Percentiles rank a stretch among this genome's conserved stretches.
phyloP scores from a whole-genome alignment of 1,140 invertebrate genomes.

The Ostrea denselamellosa region DNA sequence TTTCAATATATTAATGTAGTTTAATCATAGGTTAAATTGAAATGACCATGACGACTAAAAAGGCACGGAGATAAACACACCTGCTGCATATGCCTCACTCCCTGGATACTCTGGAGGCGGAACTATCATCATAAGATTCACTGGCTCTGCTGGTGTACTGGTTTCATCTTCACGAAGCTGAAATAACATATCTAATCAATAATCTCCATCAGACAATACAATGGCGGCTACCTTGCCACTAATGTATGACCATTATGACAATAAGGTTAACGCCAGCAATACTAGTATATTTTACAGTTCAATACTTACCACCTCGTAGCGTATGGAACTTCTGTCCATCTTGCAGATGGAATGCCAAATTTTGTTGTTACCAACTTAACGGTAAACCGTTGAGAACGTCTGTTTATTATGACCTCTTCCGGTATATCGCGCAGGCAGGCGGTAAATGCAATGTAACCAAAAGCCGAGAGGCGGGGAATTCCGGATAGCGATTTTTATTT shows the following conservation, averaged over 20 bases:
- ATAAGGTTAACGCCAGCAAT: not conserved
- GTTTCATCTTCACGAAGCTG: slow-evolving; percentile 62
- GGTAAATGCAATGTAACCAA: too few relatives aligned
- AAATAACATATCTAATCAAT: not conserved
- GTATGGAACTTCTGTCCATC: slow-evolving; percentile 49
- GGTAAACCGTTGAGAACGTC: not conserved
- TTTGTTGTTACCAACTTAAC: not conserved
- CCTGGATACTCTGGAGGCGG: slow-evolving; percentile 61
- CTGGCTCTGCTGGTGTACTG: slow-evolving; percentile 65
- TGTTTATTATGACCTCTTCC: slow-evolving; percentile 26
- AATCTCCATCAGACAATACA: too few relatives aligned
- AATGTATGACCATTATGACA: not conserved
- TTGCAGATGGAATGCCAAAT: not conserved
- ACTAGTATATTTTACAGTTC: not conserved
- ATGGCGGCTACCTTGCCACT: too few relatives aligned
- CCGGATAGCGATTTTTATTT: too few relatives aligned
- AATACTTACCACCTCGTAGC: slow-evolving; percentile 54
- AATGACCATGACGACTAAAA: too few relatives aligned
- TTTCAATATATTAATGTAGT: too few relatives aligned
- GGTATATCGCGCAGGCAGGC: not conserved
- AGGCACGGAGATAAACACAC: not conserved
- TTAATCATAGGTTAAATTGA: too few relatives aligned
- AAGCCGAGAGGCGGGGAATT: too few relatives aligned
- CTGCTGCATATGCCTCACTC: slow-evolving; percentile 5
- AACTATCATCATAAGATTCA: slow-evolving; percentile 66